phyloP scores from a whole-genome alignment of 2,888 invertebrate genomes.

The Hoplodrina blanda region DNA sequence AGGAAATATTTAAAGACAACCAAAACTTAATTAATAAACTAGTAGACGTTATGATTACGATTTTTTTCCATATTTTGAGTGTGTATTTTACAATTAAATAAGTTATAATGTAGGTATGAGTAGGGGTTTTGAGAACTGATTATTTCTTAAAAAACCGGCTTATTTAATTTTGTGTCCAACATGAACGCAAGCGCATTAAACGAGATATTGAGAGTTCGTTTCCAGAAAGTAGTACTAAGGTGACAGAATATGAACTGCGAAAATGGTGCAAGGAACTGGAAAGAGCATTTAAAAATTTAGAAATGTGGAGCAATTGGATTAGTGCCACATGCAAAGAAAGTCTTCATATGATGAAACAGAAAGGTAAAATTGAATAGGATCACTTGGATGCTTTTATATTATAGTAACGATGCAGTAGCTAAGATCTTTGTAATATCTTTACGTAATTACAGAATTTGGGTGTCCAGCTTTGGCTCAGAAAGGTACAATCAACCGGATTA shows the following conservation, averaged over 20 bases:
- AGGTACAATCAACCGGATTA: slow-evolving; percentile 63
- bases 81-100: too few species aligned
- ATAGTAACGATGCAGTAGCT: not conserved
- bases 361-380: slow-evolving; percentile 59
- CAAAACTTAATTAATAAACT: too few species aligned
- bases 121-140: not conserved
- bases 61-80: too few species aligned
- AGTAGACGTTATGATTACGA: too few species aligned
- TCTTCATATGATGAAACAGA: slow-evolving; percentile 65
- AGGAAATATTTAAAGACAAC: too few species aligned
- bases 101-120: not conserved
- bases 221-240: slow-evolving; percentile 62
- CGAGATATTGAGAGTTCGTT: slow-evolving; percentile 27
- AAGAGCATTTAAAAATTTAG: slow-evolving; percentile 73
- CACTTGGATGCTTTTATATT: not conserved
- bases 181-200: not conserved
- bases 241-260: slow-evolving; percentile 63
- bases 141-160: not conserved
- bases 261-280: slow-evolving; percentile 79
- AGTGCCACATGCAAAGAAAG: slow-evolving; percentile 70
- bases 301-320: slow-evolving; percentile 82
- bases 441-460: slow-evolving; percentile 21
- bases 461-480: slow-evolving; percentile 29
- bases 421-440: not conserved
- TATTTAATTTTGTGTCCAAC: not conserved